Evolutionary conservation across 2,113 vertebrate genomes (phyloP), one percentile per base, ranked within the genome.

Genomic region (Oryzias melastigma): DNA sequence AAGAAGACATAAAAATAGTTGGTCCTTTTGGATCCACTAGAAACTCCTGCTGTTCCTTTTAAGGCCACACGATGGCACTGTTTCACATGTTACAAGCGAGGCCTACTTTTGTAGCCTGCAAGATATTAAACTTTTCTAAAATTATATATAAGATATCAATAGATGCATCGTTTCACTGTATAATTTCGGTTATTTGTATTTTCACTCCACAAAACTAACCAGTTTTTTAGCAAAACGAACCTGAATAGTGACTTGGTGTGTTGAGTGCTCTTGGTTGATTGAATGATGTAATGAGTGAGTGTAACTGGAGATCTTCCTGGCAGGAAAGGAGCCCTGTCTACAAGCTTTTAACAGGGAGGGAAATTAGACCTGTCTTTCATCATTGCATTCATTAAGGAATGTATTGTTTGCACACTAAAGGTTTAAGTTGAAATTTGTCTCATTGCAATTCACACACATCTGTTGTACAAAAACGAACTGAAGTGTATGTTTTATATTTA

Each of bases 401-500:
- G 67, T 81, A 82, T 75, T 18, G 75, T 85, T 79, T 81, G 80
- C 78, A 85, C 78, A 78, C 70, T 50, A 67, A 49, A 77, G 77
- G 52, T 75, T 83, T 62, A 60, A 77, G 71, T 77, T 80, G 35
- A 79, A 71, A 54, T 75, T 74, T 74, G 68, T 79, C 57, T 76
- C 74, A 77, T 85, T 82, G 73, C 83, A 81, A 68, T 85, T 75
- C 62, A 71, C 76, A 55, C 87, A 82, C 68, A 60, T 75, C 67
- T 75, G 68, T 87, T 91, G 87, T 91, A 87, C 84, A 89, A 77
- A 85, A 67, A 65, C 84, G 60, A 77, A 84, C 82, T 82, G 71
- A 87, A 75, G 77, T 80, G 81, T 87, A 85, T 85, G 84, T 90
- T 92, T 89, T 91, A 85, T 91, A 93, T 92, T 93, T 92, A 92